Evolutionary conservation across 2,888 invertebrate species (phyloP).

Genomic region (Scaptomyza flava): DNA sequence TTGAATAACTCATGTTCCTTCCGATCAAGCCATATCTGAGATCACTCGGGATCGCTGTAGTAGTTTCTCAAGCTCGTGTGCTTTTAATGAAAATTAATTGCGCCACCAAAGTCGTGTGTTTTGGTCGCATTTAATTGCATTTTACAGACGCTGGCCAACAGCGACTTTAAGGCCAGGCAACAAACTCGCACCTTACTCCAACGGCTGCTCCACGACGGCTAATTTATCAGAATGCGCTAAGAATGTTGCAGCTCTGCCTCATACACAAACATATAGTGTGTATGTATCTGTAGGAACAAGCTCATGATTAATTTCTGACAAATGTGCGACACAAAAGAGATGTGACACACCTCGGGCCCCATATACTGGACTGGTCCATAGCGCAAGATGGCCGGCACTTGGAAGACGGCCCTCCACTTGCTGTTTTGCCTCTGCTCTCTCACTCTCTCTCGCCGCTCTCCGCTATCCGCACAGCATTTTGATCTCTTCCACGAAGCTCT

Average conservation of each 20-base stretch:
- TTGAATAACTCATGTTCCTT: constrained; percentile 37
- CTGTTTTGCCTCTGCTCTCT: not conserved
- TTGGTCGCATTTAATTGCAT: constrained; percentile 76
- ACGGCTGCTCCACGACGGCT: constrained; percentile 47
- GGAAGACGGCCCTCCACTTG: constrained; percentile 9
- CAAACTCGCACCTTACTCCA: constrained; percentile 63
- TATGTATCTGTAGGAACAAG: constrained; percentile 64
- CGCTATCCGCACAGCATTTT: constrained; percentile 42
- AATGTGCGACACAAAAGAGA: constrained; percentile 83
- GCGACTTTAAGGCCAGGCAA: constrained; percentile 35
- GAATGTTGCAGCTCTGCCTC: constrained; percentile 53
- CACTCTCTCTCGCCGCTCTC: not conserved
- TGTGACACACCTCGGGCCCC: constrained; percentile 83
- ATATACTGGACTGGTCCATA: constrained; percentile 8
- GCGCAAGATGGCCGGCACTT: constrained; percentile 70
- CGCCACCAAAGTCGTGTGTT: constrained; percentile 80
- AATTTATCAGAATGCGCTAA: constrained; percentile 77
- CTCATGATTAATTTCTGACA: constrained; percentile 85
- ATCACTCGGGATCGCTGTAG: constrained; percentile 15
- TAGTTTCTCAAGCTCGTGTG: constrained; percentile 18
- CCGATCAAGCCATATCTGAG: constrained; percentile 33
- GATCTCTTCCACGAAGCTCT: constrained; percentile 49
- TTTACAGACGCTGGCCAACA: constrained; percentile 55
- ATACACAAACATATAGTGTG: constrained; percentile 10
- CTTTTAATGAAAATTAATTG: constrained; percentile 79